Conservation (phyloP, 2,113 vertebrate species). For the Diadophis punctatus region DNA sequence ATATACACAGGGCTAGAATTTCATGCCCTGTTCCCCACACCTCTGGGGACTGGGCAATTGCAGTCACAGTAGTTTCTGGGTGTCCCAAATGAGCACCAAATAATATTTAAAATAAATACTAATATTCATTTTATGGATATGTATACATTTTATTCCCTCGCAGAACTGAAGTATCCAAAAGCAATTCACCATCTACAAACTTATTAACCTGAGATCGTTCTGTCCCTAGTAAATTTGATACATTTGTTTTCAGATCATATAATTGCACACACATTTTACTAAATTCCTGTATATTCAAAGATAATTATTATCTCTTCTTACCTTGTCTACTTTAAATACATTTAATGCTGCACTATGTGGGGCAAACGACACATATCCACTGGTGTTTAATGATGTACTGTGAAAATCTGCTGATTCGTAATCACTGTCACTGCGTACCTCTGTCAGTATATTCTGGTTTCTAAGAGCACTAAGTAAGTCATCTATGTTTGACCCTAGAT, state of each 20-base stretch:
- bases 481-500: constrained; percentile 75
- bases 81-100: background rate
- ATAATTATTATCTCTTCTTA: constrained; percentile 47
- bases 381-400: constrained; percentile 80
- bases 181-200: background rate
- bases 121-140: background rate
- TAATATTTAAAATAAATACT: background rate
- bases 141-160: background rate
- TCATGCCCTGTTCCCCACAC: background rate
- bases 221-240: background rate
- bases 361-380: constrained; percentile 75
- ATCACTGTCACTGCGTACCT: constrained; percentile 78
- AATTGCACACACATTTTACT: background rate
- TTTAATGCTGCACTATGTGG: constrained; percentile 90
- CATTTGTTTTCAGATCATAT: background rate
- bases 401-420: constrained; percentile 84
- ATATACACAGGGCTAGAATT: background rate
- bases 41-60: background rate
- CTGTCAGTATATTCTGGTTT: constrained; percentile 78
- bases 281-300: background rate
- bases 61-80: background rate
- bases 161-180: background rate
- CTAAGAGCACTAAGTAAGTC: constrained; percentile 79
- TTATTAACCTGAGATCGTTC: background rate
- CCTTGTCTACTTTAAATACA: constrained; percentile 78